Percentiles rank a stretch among this genome's conserved stretches.
phyloP scores from a whole-genome alignment of 2,113 vertebrate species.

The Setophaga coronata region DNA sequence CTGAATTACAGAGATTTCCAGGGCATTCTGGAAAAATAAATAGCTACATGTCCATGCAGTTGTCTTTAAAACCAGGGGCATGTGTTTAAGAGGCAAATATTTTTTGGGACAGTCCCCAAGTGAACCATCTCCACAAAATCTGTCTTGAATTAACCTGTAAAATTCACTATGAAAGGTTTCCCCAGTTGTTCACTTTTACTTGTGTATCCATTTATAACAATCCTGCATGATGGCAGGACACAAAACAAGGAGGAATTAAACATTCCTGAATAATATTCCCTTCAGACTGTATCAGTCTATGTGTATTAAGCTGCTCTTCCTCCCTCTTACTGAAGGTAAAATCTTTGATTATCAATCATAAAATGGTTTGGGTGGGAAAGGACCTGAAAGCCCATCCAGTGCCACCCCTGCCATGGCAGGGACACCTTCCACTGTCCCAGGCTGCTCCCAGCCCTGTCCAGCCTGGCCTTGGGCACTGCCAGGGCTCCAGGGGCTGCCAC shows the following conservation, averaged over 20 bases:
- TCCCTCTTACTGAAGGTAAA: background rate
- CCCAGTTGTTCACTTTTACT: background rate
- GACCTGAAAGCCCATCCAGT: fast-evolving
- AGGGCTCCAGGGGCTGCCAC: background rate
- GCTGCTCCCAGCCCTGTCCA: fast-evolving
- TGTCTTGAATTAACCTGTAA: fast-evolving
- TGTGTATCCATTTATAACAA: background rate
- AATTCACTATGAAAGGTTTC: background rate
- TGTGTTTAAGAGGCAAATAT: background rate
- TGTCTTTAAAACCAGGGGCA: background rate
- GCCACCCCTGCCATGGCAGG: background rate
- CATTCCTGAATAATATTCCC: background rate
- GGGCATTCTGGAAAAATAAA: background rate
- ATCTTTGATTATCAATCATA: background rate
- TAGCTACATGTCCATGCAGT: background rate
- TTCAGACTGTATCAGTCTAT: background rate
- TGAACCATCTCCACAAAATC: background rate
- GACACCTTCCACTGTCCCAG: background rate
- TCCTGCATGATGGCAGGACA: background rate
- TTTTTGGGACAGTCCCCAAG: background rate
- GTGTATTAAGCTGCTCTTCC: background rate
- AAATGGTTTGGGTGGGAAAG: background rate
- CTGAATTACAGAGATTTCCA: background rate
- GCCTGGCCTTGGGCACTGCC: fast-evolving
- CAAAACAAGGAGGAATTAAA: background rate